Percentiles rank a stretch among this genome's conserved stretches.
phyloP scores from a whole-genome alignment of 2,797 vertebrate genomes.

The Sphaeramia orbicularis region DNA sequence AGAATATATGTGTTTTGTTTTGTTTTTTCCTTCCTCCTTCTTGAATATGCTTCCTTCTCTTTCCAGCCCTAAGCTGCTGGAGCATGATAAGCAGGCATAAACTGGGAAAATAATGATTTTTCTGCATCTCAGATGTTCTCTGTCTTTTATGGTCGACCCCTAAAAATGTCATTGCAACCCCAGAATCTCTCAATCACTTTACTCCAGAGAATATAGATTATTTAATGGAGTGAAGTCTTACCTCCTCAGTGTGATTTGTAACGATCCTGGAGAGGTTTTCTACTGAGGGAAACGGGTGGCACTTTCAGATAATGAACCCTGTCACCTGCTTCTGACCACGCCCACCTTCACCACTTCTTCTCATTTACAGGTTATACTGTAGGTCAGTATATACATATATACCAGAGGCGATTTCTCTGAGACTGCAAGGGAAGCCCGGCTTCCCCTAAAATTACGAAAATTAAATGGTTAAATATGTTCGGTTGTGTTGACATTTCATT shows the following conservation, averaged over 20 bases:
- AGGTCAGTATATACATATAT: conserved; percentile 7
- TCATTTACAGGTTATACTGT: not conserved
- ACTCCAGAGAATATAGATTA: conserved; percentile 51
- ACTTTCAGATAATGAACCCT: not conserved
- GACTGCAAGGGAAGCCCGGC: too few species aligned
- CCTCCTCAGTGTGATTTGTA: conserved; percentile 28
- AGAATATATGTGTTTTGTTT: conserved; percentile 6
- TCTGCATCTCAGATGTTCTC: conserved; percentile 43
- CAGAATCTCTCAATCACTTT: conserved; percentile 52
- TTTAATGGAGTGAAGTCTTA: conserved; percentile 45
- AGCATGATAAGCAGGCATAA: conserved; percentile 67
- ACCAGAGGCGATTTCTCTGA: too few species aligned
- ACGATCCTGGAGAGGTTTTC: conserved; percentile 23
- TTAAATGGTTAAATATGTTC: too few species aligned
- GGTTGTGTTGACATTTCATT: too few species aligned
- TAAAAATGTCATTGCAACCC: conserved; percentile 65
- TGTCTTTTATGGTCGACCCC: conserved; percentile 66
- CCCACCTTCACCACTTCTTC: not conserved
- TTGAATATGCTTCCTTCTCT: conserved; percentile 38
- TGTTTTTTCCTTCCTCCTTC: not conserved
- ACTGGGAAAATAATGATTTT: conserved; percentile 66
- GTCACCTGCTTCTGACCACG: conserved; percentile 11
- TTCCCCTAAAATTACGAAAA: too few species aligned
- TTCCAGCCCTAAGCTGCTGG: conserved; percentile 46
- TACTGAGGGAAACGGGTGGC: not conserved